phyloP scores from a whole-genome alignment of 2,888 invertebrate species.

The Priocnemis perturbator region DNA sequence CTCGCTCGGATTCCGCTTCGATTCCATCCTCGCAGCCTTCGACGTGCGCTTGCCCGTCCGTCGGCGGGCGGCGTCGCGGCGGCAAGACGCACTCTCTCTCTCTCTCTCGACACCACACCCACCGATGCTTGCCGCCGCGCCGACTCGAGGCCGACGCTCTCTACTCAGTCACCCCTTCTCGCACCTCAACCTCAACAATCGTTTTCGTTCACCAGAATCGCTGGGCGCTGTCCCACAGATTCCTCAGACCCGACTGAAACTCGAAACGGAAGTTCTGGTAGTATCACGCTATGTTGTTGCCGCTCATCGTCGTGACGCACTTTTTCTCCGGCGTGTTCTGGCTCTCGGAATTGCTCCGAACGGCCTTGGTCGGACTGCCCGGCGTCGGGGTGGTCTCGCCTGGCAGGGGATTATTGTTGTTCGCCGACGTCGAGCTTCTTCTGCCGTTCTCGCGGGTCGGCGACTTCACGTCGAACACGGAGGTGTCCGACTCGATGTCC shows the following conservation, averaged over 20 bases:
- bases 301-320: conserved; percentile 78
- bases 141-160: neutral
- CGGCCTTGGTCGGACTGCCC: conserved; percentile 73
- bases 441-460: conserved; percentile 75
- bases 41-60: too few relatives aligned
- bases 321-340: conserved; percentile 77
- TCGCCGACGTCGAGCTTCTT: conserved; percentile 76
- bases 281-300: conserved; percentile 79
- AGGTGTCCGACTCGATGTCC: conserved; percentile 80
- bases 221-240: conserved; percentile 69
- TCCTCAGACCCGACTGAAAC: conserved; percentile 69
- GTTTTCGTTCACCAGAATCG: conserved; percentile 63
- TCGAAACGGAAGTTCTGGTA: conserved; percentile 71
- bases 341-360: conserved; percentile 77
- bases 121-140: neutral
- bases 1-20: too few relatives aligned
- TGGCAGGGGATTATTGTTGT: conserved; percentile 76
- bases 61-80: too few relatives aligned
- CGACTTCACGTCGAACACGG: conserved; percentile 79
- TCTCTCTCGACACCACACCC: too few relatives aligned
- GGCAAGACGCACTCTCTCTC: too few relatives aligned
- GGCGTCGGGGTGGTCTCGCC: conserved; percentile 72
- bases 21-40: too few relatives aligned
- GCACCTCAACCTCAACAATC: too few relatives aligned
- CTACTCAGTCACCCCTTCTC: too few relatives aligned